Evolutionary conservation across 2,888 invertebrate genomes (phyloP), one percentile per base, ranked within the genome.

Genomic region (Plagodis dolabraria): DNA sequence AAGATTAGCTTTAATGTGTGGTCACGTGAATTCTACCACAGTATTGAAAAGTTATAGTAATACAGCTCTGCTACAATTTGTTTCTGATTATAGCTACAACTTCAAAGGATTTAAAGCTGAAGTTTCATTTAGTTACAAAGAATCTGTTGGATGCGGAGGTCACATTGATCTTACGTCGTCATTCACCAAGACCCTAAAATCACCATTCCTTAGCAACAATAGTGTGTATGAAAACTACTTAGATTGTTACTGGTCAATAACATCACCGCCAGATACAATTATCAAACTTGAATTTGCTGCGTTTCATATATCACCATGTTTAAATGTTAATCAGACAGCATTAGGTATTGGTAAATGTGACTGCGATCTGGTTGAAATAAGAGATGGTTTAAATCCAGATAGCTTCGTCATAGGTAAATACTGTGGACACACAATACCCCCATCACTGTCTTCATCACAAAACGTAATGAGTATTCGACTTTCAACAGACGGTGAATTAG

Each of bases 221-320:
- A 86, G 93, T 0, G 82, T 82, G 1, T 96, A 96, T 75, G 95
- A 95, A 65, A 83, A 93, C 42, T 89, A 93, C 67, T 89, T 97
- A 69, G 96, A 97, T 69, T 98, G 98, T 76, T 90, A 94, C 50
- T 98, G 97, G 96, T 82, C 86, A 6, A 89, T 98, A 45, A 85
- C 80, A 50, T 95, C 95, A 0, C 92, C 94, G 0, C 75, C 75
- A 1, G 95, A 94, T 53, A 93, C 95, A 66, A 89, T 94, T 6
- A 89, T 98, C 2, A 92, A 93, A 74, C 80, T 97, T 0, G 91
- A 93, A 55, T 92, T 95, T 51, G 83, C 82, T 34, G 82, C 89
- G 10, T 86, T 95, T 47, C 93, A 94, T 70, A 72, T 95, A 40
- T 87, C 93, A n/a, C 77, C 90, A 0, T 93, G 93, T 64, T 56